Evolutionary conservation across 2,888 invertebrate genomes (phyloP).

Genomic region (Phyto melanocephala): DNA sequence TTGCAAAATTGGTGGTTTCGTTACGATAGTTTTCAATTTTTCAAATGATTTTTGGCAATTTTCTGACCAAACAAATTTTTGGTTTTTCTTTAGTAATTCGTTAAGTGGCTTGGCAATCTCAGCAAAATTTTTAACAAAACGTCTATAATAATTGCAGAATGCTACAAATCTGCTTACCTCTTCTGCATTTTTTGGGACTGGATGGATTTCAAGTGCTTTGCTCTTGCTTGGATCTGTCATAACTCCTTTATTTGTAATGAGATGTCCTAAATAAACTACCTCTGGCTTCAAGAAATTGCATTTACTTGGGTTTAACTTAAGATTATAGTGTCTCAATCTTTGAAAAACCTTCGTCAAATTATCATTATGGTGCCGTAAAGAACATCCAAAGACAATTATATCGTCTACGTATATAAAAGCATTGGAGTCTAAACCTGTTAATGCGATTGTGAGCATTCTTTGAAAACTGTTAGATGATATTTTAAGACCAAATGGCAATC

Average conservation of each 20-base stretch:
- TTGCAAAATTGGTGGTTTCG: too few relatives aligned
- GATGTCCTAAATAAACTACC: not conserved
- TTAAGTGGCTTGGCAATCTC: too few relatives aligned
- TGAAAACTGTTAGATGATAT: conserved; percentile 9
- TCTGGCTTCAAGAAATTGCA: not conserved
- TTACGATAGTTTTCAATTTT: too few relatives aligned
- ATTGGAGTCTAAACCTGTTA: not conserved
- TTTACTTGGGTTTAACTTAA: not conserved
- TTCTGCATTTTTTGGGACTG: too few relatives aligned
- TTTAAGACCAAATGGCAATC: not conserved
- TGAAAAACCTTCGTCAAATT: not conserved
- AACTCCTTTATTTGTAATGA: not conserved
- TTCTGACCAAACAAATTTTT: too few relatives aligned
- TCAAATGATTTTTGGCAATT: too few relatives aligned
- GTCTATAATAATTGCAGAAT: too few relatives aligned
- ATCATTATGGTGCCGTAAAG: not conserved
- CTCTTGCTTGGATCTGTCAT: too few relatives aligned
- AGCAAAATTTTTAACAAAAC: too few relatives aligned
- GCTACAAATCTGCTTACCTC: too few relatives aligned
- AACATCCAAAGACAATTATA: not conserved
- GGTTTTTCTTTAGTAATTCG: too few relatives aligned
- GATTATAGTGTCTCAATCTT: not conserved
- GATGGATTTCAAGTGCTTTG: too few relatives aligned
- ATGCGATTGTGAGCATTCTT: not conserved
- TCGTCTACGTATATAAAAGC: conserved; percentile 3